Percentiles rank a stretch among this genome's conserved stretches.
phyloP scores from a whole-genome alignment of 2,888 invertebrate species.

The Troides oblongomaculatus region DNA sequence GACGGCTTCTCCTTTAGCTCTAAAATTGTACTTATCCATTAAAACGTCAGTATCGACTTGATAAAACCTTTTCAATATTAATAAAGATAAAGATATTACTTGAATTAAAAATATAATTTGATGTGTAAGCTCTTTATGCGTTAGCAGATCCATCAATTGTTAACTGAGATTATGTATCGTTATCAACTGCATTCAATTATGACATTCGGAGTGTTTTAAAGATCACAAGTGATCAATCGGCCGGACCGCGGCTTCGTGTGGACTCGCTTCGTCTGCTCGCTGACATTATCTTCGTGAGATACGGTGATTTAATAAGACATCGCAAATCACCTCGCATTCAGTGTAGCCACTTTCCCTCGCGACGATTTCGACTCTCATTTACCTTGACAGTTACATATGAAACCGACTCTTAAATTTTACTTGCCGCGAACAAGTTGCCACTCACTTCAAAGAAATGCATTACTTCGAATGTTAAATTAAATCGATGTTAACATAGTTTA shows the following conservation, averaged over 20 bases:
- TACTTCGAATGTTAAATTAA: neutral
- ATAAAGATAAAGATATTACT: neutral
- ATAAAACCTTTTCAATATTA: neutral
- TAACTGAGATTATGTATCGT: slow-evolving; percentile 16
- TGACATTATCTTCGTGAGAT: slow-evolving; percentile 13
- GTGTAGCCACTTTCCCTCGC: slow-evolving; percentile 46
- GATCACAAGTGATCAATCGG: slow-evolving; percentile 21
- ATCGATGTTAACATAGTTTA: no score
- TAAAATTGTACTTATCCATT: neutral
- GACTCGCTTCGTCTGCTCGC: slow-evolving; percentile 1
- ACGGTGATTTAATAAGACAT: slow-evolving; percentile 43
- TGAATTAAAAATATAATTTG: neutral
- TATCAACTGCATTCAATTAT: slow-evolving; percentile 33
- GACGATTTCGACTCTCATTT: slow-evolving; percentile 30
- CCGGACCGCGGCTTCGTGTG: no score
- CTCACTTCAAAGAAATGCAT: neutral
- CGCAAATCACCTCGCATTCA: slow-evolving; percentile 50
- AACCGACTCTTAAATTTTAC: slow-evolving; percentile 2
- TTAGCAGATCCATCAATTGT: neutral
- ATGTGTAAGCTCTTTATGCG: neutral
- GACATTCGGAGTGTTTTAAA: slow-evolving; percentile 32
- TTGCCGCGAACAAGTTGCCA: neutral
- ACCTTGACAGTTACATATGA: slow-evolving; percentile 29
- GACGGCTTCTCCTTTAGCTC: neutral
- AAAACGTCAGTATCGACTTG: neutral